Percentiles rank a stretch among this genome's conserved stretches.
These are phyloP conservation scores for Scolanthus callimorphus DNA, from an alignment of 92 coral and sea anemone genomes.

Conservation along the genomic window DNA sequence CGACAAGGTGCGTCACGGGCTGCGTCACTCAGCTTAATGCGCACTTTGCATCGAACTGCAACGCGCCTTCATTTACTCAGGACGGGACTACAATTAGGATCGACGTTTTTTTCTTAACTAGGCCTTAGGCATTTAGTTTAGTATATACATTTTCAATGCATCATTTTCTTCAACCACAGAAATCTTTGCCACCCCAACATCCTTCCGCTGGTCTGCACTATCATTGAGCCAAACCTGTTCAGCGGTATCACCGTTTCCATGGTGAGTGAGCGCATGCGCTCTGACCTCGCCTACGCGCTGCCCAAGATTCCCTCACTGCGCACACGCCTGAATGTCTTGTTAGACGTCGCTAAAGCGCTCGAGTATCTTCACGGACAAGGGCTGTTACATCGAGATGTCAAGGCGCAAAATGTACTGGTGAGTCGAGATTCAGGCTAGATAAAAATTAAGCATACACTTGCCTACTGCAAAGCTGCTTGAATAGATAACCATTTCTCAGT, in stretches of 20 bases:
- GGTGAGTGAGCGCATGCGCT: conserved; percentile 55
- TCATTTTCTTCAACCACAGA: too few species aligned
- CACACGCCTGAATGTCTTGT: conserved; percentile 39
- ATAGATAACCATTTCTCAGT: not conserved
- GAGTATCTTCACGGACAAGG: conserved; percentile 50
- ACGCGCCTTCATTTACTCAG: too few species aligned
- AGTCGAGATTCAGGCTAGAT: too few species aligned
- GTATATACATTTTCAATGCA: too few species aligned
- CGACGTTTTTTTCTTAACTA: too few species aligned
- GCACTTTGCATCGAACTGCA: too few species aligned
- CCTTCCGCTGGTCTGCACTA: conserved; percentile 52
- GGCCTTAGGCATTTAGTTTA: too few species aligned
- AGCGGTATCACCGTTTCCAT: conserved; percentile 33
- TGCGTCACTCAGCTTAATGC: too few species aligned
- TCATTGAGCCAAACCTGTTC: conserved; percentile 26
- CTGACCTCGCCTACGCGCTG: conserved; percentile 54
- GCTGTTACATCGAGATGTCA: conserved; percentile 63
- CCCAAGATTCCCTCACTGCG: conserved; percentile 35
- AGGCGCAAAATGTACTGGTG: conserved; percentile 65
- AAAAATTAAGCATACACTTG: too few species aligned
- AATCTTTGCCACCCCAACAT: conserved; percentile 43
- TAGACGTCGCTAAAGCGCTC: conserved; percentile 58
- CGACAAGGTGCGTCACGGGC: conserved; percentile 54
- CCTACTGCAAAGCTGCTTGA: not conserved
- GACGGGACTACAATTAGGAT: too few species aligned